Percentiles rank a stretch among this genome's conserved stretches.
Evolutionary conservation across 2,888 invertebrate genomes (phyloP).

Genomic region (Charanyca ferruginea): DNA sequence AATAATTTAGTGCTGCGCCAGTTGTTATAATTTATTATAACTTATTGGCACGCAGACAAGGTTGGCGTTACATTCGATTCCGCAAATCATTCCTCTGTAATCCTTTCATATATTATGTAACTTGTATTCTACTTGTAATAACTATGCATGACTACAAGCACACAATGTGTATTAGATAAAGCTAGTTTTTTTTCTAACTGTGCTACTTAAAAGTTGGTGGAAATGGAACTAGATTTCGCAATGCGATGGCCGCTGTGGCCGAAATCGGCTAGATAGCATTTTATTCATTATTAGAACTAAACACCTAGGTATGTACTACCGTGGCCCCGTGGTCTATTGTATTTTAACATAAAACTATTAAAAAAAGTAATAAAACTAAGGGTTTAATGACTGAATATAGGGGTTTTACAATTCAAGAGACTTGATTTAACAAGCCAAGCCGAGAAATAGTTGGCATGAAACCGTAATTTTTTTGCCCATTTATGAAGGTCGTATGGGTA

Average conservation of each 20-base stretch:
- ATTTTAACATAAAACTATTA: slow-evolving; percentile 17
- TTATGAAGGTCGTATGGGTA: slow-evolving; percentile 31
- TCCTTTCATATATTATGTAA: slow-evolving; percentile 24
- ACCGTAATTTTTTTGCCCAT: slow-evolving; percentile 18
- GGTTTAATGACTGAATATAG: neutral
- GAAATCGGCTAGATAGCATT: too few species aligned
- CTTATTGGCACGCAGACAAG: slow-evolving; percentile 1
- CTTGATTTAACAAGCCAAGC: too few species aligned
- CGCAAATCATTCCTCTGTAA: slow-evolving; percentile 15
- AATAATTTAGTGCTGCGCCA: too few species aligned
- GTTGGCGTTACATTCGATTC: slow-evolving; percentile 31
- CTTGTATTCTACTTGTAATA: slow-evolving; percentile 1
- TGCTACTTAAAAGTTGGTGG: neutral
- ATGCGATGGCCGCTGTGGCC: too few species aligned
- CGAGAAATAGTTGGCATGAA: neutral
- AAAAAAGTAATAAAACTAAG: neutral
- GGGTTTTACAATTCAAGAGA: neutral
- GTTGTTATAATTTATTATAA: too few species aligned
- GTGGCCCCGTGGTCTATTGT: neutral
- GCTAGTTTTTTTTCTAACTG: neutral
- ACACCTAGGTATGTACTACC: too few species aligned
- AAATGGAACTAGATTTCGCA: neutral
- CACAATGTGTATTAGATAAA: slow-evolving; percentile 1
- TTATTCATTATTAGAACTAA: too few species aligned
- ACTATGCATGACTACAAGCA: neutral